Conservation (phyloP, 2,113 vertebrate genomes). For the Aplodontia rufa region DNA sequence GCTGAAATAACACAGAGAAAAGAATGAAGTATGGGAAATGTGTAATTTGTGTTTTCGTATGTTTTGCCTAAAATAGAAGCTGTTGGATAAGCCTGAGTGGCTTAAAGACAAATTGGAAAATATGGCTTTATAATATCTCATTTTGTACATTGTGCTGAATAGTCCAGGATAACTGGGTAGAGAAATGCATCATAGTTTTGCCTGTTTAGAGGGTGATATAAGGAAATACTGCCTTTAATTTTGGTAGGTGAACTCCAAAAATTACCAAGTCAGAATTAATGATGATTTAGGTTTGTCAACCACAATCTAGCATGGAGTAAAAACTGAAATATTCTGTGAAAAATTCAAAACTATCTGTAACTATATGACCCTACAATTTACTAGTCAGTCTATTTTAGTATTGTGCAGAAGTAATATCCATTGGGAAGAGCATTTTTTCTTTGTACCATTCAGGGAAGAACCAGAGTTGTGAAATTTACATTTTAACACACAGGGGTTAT, state of each 20-base stretch:
- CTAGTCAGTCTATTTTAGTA: neutral
- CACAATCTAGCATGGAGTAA: neutral
- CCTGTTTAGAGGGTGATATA: neutral
- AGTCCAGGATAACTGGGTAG: neutral
- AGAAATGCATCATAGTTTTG: conserved; percentile 33
- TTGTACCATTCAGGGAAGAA: neutral
- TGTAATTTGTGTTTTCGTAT: neutral
- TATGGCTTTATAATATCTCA: neutral
- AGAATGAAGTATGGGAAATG: neutral
- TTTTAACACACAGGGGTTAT: neutral
- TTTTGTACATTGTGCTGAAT: neutral
- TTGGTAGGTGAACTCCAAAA: conserved; percentile 41
- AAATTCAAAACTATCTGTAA: neutral
- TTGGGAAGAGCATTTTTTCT: neutral
- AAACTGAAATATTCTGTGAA: neutral
- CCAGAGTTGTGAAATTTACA: neutral
- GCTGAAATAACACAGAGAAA: neutral
- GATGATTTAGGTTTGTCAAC: neutral
- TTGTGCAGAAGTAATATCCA: neutral
- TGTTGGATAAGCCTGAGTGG: neutral
- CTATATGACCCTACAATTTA: neutral
- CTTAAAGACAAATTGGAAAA: conserved; percentile 25
- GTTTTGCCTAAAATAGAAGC: neutral
- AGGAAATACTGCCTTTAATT: conserved; percentile 14
- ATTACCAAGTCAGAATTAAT: conserved; percentile 37